phyloP scores from a whole-genome alignment of 2,888 invertebrate species.

The Coenonympha arcania region DNA sequence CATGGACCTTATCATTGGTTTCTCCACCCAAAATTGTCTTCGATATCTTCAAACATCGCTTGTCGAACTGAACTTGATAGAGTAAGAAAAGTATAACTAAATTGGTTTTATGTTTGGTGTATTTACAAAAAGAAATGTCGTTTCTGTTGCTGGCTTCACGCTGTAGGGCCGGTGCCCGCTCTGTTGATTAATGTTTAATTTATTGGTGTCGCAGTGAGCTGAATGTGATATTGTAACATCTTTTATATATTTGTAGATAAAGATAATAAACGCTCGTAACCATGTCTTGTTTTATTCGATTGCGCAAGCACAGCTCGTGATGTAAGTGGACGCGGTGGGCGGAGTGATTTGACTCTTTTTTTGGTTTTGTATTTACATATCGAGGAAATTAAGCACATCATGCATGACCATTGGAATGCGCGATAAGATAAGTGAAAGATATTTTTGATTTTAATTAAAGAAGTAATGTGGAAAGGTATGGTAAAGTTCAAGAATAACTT shows the following conservation, averaged over 20 bases:
- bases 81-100: too few species aligned
- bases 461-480: too few species aligned
- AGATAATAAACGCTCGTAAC: constrained; percentile 41
- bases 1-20: too few species aligned
- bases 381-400: too few species aligned
- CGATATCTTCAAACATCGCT: too few species aligned
- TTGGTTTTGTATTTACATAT: not conserved
- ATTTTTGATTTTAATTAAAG: too few species aligned
- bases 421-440: too few species aligned
- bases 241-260: constrained; percentile 67
- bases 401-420: not conserved
- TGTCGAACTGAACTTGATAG: too few species aligned
- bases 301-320: not conserved
- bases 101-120: not conserved
- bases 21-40: too few species aligned
- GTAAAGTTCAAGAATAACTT: too few species aligned
- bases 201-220: constrained; percentile 59
- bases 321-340: not conserved
- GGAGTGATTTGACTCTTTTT: not conserved
- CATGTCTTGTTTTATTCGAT: constrained; percentile 12
- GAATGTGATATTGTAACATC: constrained; percentile 66
- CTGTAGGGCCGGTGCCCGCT: constrained; percentile 19
- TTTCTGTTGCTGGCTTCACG: constrained; percentile 27
- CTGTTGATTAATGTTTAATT: constrained; percentile 46
- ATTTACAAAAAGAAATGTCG: not conserved